Evolutionary conservation across 2,888 invertebrate genomes (phyloP).

Genomic region (Drosophila rellima): DNA sequence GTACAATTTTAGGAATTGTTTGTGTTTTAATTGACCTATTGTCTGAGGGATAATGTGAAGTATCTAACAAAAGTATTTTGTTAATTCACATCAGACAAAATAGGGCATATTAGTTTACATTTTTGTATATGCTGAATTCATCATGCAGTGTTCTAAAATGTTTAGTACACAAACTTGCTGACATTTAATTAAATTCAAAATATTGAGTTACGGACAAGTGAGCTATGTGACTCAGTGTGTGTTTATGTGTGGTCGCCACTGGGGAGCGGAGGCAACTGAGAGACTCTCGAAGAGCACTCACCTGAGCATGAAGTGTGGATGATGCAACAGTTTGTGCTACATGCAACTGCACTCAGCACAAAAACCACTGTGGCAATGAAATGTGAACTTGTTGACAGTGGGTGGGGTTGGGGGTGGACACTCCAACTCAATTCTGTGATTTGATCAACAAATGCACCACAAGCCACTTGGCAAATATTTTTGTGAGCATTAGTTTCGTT

Average conservation of each 20-base stretch:
- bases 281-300: conserved; percentile 13
- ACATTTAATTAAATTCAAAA: conserved; percentile 6
- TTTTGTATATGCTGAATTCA: no score
- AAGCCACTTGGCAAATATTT: conserved; percentile 14
- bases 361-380: conserved; percentile 56
- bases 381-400: conserved; percentile 45
- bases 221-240: neutral
- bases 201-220: conserved; percentile 2
- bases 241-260: neutral
- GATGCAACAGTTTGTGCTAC: conserved; percentile 27
- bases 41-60: neutral
- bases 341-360: conserved; percentile 28
- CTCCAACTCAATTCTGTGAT: conserved; percentile 24
- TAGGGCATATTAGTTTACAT: conserved; percentile 1
- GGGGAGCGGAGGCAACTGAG: neutral
- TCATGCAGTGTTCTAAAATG: no score
- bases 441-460: conserved; percentile 12
- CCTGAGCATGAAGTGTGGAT: conserved; percentile 1
- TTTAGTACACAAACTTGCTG: conserved; percentile 1
- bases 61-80: neutral
- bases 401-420: neutral
- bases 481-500: neutral
- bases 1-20: conserved; percentile 6
- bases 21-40: conserved; percentile 3
- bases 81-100: neutral